Conservation (phyloP, 2,797 vertebrate genomes). For the Gallirallus australis region DNA sequence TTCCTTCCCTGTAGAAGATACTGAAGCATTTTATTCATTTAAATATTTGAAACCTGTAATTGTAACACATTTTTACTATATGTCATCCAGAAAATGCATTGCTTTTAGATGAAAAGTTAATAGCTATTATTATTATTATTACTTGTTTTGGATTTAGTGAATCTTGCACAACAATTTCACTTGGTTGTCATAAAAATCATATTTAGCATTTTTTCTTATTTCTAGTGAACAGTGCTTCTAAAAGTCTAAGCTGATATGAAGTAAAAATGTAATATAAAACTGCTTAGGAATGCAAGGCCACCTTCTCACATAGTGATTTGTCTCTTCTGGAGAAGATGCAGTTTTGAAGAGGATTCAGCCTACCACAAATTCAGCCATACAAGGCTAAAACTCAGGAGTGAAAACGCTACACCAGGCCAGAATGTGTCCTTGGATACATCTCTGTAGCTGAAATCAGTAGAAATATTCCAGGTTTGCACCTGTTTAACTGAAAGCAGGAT, state of each 20-base stretch:
- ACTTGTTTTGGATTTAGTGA: not conserved
- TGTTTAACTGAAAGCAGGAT: not conserved
- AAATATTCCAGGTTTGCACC: conserved; percentile 12
- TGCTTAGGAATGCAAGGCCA: not conserved
- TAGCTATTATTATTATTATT: no score
- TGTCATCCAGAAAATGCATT: not conserved
- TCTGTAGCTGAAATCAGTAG: not conserved
- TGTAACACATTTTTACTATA: not conserved
- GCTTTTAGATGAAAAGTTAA: not conserved
- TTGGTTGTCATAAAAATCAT: not conserved
- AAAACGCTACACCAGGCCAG: not conserved
- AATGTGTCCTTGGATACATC: not conserved
- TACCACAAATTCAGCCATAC: not conserved
- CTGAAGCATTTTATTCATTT: not conserved
- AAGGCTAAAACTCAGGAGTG: not conserved
- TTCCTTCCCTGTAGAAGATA: not conserved
- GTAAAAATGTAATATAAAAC: not conserved
- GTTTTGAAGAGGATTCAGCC: not conserved
- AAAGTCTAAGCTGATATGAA: not conserved
- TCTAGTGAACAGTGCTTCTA: not conserved
- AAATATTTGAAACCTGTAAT: not conserved
- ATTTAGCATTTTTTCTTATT: not conserved
- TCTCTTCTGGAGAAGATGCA: not conserved
- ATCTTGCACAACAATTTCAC: not conserved
- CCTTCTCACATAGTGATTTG: not conserved